These are phyloP conservation scores for Cartodere bifasciata DNA, from an alignment of 2,888 invertebrate genomes.

Conservation along the genomic window DNA sequence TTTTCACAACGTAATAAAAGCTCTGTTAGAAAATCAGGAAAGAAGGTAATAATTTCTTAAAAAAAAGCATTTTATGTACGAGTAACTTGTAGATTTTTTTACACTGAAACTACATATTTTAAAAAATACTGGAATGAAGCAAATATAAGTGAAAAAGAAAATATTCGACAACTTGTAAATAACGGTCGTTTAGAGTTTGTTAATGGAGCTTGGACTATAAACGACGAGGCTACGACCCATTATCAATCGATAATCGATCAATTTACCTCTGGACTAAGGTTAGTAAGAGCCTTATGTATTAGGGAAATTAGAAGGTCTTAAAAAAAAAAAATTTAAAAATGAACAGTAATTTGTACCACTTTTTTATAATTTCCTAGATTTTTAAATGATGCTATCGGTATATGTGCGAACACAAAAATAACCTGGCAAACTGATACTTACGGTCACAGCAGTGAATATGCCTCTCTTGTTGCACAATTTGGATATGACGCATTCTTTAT, in stretches of 20 bases:
- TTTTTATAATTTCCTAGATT: conserved; percentile 11
- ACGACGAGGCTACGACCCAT: conserved; percentile 61
- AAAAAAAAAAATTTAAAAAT: too few relatives aligned
- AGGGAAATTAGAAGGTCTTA: too few relatives aligned
- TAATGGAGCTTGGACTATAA: conserved; percentile 76
- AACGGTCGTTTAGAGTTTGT: conserved; percentile 65
- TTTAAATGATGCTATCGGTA: conserved; percentile 48
- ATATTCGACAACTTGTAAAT: conserved; percentile 54
- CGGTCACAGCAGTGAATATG: conserved; percentile 73
- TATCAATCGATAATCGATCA: conserved; percentile 65
- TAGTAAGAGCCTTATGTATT: too few relatives aligned
- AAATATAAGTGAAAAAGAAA: conserved; percentile 39
- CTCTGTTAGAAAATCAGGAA: conserved; percentile 53
- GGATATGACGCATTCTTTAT: conserved; percentile 76
- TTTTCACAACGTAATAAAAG: too few relatives aligned
- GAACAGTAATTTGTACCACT: too few relatives aligned
- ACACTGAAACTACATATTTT: conserved; percentile 72
- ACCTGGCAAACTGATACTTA: conserved; percentile 77
- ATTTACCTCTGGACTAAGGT: conserved; percentile 62
- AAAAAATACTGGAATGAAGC: conserved; percentile 77
- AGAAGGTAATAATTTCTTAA: conserved; percentile 40
- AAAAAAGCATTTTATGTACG: not conserved
- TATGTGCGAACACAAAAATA: conserved; percentile 53
- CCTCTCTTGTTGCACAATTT: conserved; percentile 62
- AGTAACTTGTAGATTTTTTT: conserved; percentile 56